Evolutionary conservation across 2,113 vertebrate species (phyloP).

Genomic region (Dicentrarchus labrax): DNA sequence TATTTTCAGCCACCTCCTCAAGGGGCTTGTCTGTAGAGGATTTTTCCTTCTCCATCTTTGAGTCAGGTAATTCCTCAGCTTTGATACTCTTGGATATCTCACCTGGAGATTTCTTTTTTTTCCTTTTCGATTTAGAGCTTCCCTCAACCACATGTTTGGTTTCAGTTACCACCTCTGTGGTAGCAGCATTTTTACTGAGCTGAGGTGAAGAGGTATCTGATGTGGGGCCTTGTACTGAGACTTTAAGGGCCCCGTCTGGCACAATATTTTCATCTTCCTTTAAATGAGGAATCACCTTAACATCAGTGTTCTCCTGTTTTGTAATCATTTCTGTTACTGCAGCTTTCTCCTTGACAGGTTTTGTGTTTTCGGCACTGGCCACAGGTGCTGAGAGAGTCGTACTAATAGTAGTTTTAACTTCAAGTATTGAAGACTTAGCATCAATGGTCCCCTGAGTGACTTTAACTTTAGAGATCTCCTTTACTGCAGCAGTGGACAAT

Average conservation of each 20-base stretch:
- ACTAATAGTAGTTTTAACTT: constrained; percentile 31
- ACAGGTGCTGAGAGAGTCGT: constrained; percentile 24
- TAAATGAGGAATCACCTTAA: constrained; percentile 24
- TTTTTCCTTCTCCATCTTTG: constrained; percentile 35
- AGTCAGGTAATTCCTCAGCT: constrained; percentile 24
- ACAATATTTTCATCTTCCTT: constrained; percentile 29
- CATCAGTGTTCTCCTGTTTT: constrained; percentile 29
- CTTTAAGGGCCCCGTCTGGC: constrained; percentile 19
- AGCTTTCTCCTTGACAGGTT: constrained; percentile 1
- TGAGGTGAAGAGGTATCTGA: constrained; percentile 10
- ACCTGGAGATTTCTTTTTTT: constrained; percentile 77
- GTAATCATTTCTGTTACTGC: background rate
- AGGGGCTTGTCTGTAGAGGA: background rate
- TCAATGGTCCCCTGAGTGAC: constrained; percentile 34
- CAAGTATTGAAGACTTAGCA: constrained; percentile 31
- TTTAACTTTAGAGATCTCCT: constrained; percentile 14
- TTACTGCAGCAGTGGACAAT: constrained; percentile 5
- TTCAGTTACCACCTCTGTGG: constrained; percentile 42
- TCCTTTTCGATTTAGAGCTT: constrained; percentile 75
- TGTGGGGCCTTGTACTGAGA: background rate
- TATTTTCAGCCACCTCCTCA: constrained; percentile 19
- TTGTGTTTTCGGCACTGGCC: constrained; percentile 8
- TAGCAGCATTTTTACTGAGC: constrained; percentile 16
- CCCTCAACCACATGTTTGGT: constrained; percentile 50
- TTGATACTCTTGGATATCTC: constrained; percentile 49